Percentiles rank a stretch among this genome's conserved stretches.
Conservation (phyloP, 2,888 invertebrate species). For the Spilosoma lubricipeda region DNA sequence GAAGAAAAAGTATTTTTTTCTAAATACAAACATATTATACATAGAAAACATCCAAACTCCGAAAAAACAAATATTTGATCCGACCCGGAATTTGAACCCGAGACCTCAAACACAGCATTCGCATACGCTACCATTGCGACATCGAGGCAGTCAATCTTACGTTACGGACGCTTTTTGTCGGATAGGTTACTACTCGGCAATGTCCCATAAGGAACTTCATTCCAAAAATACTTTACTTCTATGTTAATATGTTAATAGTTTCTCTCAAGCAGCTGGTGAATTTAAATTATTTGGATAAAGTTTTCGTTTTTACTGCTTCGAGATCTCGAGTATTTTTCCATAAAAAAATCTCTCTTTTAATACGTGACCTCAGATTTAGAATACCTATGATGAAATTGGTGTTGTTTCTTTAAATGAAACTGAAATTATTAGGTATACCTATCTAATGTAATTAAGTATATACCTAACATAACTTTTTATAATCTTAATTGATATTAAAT, state of each 20-base stretch:
- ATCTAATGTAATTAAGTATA: not conserved
- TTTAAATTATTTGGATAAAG: not conserved
- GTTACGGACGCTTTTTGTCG: no score
- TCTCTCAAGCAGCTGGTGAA: not conserved
- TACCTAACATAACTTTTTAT: not conserved
- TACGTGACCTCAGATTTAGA: not conserved
- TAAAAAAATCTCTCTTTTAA: not conserved
- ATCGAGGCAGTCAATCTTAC: no score
- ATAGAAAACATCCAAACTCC: no score
- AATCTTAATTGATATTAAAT: constrained; percentile 32
- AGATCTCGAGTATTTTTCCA: not conserved
- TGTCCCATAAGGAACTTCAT: no score
- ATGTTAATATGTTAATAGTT: not conserved
- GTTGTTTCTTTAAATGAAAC: not conserved
- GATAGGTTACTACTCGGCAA: no score
- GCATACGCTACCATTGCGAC: no score
- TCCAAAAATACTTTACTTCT: not conserved
- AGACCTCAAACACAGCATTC: no score
- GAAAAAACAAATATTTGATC: no score
- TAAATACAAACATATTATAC: no score
- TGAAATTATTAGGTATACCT: not conserved
- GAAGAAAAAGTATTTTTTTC: no score
- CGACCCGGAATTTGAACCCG: no score
- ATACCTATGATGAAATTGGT: not conserved
- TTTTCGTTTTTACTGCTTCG: not conserved